These are phyloP conservation scores for Motacilla alba DNA, from an alignment of 2,113 vertebrate genomes.

Conservation along the genomic window DNA sequence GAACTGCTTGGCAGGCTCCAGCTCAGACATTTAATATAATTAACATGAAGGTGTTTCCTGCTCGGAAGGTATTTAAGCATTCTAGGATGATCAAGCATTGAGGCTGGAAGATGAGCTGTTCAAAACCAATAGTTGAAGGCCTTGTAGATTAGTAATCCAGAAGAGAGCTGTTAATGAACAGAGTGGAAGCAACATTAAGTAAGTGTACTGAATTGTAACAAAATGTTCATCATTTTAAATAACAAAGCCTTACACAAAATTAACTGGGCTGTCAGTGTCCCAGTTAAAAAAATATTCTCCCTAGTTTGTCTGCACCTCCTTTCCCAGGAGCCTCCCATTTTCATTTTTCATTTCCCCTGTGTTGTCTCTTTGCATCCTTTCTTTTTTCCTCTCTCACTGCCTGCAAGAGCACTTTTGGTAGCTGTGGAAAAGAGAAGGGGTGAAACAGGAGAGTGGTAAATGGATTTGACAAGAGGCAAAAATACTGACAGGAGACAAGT, in stretches of 20 bases:
- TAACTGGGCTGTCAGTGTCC: background rate
- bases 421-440: background rate
- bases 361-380: background rate
- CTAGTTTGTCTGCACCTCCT: background rate
- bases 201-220: slow-evolving; percentile 38
- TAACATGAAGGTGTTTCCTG: slow-evolving; percentile 42
- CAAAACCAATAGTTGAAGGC: background rate
- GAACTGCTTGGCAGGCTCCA: background rate
- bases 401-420: background rate
- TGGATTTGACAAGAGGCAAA: background rate
- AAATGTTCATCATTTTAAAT: slow-evolving; percentile 44
- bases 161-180: slow-evolving; percentile 17
- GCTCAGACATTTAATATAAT: slow-evolving; percentile 36
- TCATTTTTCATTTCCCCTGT: background rate
- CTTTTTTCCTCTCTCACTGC: background rate
- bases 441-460: background rate
- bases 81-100: background rate
- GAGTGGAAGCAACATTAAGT: slow-evolving; percentile 29
- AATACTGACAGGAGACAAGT: background rate
- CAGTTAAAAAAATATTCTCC: background rate
- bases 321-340: background rate
- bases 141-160: slow-evolving; percentile 17
- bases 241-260: slow-evolving; percentile 35
- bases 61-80: background rate
- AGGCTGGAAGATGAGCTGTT: slow-evolving; percentile 32